Conservation (phyloP, 2,888 invertebrate genomes). For the Pinctada fucata region DNA sequence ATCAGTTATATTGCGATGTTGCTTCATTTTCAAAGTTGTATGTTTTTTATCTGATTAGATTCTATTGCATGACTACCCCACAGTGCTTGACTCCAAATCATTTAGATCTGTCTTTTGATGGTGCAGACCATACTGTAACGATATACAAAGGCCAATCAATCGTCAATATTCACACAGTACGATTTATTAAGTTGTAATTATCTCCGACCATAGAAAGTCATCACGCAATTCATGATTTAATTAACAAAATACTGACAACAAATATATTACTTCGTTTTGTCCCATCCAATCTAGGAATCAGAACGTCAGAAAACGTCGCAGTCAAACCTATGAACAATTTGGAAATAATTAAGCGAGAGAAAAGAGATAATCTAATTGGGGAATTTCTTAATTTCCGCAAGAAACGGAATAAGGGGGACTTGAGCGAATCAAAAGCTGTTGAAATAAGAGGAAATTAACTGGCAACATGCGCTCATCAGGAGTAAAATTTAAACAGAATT, state of each 20-base stretch:
- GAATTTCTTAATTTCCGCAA: constrained; percentile 56
- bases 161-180: background rate
- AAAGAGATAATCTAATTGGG: constrained; percentile 52
- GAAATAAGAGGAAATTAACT: constrained; percentile 52
- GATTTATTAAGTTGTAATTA: background rate
- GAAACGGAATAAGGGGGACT: constrained; percentile 45
- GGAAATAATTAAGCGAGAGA: constrained; percentile 52
- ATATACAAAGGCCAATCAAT: background rate
- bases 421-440: constrained; percentile 42
- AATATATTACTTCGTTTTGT: background rate
- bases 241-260: constrained; percentile 17
- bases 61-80: no score
- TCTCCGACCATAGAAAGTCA: background rate
- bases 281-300: background rate
- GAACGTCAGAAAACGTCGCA: constrained; percentile 2
- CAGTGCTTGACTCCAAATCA: no score
- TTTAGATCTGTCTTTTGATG: no score
- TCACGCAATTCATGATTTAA: constrained; percentile 10
- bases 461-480: constrained; percentile 47
- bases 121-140: no score
- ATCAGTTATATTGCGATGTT: no score
- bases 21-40: no score
- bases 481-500: constrained; percentile 55
- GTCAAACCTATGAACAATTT: constrained; percentile 42
- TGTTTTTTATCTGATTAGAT: no score